These are phyloP conservation scores for Baccha elongata DNA, from an alignment of 2,888 invertebrate genomes.

Conservation along the genomic window DNA sequence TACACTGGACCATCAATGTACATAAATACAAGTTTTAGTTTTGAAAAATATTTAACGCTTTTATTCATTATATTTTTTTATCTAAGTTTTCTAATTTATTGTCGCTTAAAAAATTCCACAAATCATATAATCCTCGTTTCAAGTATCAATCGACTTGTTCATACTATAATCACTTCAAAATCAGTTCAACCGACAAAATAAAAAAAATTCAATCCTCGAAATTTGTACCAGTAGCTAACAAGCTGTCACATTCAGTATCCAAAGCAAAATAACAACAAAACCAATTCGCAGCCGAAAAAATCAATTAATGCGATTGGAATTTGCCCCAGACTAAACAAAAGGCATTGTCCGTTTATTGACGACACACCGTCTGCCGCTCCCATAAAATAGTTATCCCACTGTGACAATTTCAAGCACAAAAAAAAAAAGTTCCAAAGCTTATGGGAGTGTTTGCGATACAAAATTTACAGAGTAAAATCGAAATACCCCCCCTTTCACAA, in stretches of 20 bases:
- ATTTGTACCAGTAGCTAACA: not conserved
- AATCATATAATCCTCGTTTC: no score
- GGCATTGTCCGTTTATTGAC: constrained; percentile 33
- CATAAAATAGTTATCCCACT: constrained; percentile 6
- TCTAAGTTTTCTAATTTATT: no score
- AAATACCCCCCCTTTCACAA: not conserved
- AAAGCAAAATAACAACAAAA: constrained; percentile 6
- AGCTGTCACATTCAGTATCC: constrained; percentile 38
- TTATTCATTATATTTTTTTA: no score
- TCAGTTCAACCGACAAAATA: not conserved
- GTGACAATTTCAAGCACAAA: constrained; percentile 29
- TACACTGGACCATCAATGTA: no score
- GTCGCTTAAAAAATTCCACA: no score
- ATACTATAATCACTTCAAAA: no score
- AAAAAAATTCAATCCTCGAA: not conserved
- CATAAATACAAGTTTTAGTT: no score
- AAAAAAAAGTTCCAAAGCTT: not conserved
- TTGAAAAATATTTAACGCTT: no score
- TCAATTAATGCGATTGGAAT: constrained; percentile 57
- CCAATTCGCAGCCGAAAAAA: constrained; percentile 15
- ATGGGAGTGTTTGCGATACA: constrained; percentile 18
- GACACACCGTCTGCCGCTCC: constrained; percentile 18
- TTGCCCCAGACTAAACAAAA: constrained; percentile 31
- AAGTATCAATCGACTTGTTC: no score
- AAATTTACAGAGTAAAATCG: constrained; percentile 4